Evolutionary conservation across 2,113 vertebrate genomes (phyloP).

Genomic region (Myiozetetes cayanensis): DNA sequence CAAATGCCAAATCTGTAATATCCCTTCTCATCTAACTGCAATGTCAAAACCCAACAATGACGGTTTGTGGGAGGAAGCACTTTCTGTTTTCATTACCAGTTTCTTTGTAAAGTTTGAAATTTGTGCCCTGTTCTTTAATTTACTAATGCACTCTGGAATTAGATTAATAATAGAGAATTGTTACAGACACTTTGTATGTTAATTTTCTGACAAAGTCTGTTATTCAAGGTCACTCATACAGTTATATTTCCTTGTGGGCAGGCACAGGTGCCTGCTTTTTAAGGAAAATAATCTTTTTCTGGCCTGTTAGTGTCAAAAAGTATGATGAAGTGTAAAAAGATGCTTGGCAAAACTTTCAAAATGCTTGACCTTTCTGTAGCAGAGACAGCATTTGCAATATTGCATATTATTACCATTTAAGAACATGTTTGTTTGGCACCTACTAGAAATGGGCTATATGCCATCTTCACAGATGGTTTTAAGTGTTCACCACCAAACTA

Average conservation of each 20-base stretch:
- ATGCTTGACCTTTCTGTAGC: neutral
- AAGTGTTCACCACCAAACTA: neutral
- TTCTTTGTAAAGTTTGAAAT: neutral
- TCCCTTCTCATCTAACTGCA: neutral
- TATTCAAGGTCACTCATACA: slow-evolving; percentile 2
- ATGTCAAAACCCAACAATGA: neutral
- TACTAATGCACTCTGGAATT: neutral
- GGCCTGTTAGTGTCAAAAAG: neutral
- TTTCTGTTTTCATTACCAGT: neutral
- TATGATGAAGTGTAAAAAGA: neutral
- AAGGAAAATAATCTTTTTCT: neutral
- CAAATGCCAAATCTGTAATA: neutral
- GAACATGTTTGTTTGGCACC: slow-evolving; percentile 7
- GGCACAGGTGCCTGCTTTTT: neutral
- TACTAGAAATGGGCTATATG: neutral
- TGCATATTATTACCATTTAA: neutral
- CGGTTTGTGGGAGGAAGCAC: neutral
- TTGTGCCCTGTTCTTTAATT: neutral
- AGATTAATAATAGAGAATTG: neutral
- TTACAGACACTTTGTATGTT: neutral
- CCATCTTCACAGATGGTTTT: slow-evolving; percentile 6
- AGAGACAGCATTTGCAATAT: neutral
- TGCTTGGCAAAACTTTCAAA: neutral
- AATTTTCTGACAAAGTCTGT: neutral
- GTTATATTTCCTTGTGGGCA: neutral